Percentiles rank a stretch among this genome's conserved stretches.
These are phyloP conservation scores for Fregetta grallaria DNA, from an alignment of 2,113 vertebrate genomes.

Conservation along the genomic window DNA sequence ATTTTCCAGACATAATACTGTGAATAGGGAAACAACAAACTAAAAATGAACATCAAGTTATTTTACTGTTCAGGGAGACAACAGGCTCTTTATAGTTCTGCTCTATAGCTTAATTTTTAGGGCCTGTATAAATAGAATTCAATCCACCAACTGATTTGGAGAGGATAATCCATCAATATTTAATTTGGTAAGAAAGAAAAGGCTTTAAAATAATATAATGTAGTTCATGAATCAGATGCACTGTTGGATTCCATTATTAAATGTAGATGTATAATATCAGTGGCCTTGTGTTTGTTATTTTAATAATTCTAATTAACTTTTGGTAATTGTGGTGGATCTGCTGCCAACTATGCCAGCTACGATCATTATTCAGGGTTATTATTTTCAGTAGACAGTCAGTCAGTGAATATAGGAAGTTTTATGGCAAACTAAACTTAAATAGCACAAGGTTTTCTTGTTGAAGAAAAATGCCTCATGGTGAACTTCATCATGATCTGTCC, in stretches of 20 bases:
- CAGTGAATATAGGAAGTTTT: slow-evolving; percentile 45
- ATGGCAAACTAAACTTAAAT: slow-evolving; percentile 40
- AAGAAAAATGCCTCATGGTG: slow-evolving; percentile 23
- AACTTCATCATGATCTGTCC: neutral
- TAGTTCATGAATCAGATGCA: slow-evolving; percentile 54
- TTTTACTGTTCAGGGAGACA: slow-evolving; percentile 13
- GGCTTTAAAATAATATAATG: slow-evolving; percentile 48
- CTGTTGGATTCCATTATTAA: slow-evolving; percentile 61
- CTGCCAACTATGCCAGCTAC: neutral
- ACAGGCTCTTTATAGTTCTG: slow-evolving; percentile 33
- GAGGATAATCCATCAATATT: slow-evolving; percentile 66
- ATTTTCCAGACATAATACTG: neutral
- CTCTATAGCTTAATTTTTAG: slow-evolving; percentile 47
- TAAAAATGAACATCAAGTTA: slow-evolving; percentile 15
- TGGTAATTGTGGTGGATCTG: slow-evolving; percentile 69
- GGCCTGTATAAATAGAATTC: slow-evolving; percentile 45
- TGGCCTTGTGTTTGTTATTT: slow-evolving; percentile 65
- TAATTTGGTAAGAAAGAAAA: slow-evolving; percentile 62
- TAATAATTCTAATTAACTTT: slow-evolving; percentile 77
- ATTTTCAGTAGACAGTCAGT: slow-evolving; percentile 36
- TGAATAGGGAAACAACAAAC: neutral
- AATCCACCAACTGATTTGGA: slow-evolving; percentile 7
- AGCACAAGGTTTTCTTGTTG: slow-evolving; percentile 23
- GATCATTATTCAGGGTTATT: slow-evolving; percentile 59
- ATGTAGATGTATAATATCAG: slow-evolving; percentile 48